Evolutionary conservation across 2,888 invertebrate species (phyloP), one percentile per base, ranked within the genome.

Genomic region (Andricus curvator): DNA sequence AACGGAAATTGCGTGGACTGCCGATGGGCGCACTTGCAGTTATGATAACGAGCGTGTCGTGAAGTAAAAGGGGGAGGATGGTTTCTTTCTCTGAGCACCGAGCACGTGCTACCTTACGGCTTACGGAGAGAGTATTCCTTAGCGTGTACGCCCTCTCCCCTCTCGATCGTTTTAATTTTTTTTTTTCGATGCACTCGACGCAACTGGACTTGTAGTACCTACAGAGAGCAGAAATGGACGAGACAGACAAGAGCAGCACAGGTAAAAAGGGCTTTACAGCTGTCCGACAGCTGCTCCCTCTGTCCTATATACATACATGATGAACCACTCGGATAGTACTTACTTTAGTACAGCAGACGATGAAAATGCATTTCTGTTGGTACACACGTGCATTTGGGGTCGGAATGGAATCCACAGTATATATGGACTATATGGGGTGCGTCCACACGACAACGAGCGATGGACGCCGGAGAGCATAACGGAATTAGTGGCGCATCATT

Each of bases 241-340:
- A 87, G 87, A 83, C 85, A 86, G 86, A 88, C 86, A 60, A 88
- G 83, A 88, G 89, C 92, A 88, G 84, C 88, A 89, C 92, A 92
- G 92, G 92, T 92, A 92, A 92, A 92, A 92, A 92, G 91, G 90
- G 89, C 90, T 90, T 88, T 90, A 91, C 92, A 92, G 92, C 92
- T 92, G 92, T 92, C 92, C 85, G 91, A 91, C 92, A 92, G 92
- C 92, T 92, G 92, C 92, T 90, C 91, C 88, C 89, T 90, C 89
- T 92, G 92, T 92, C 92, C 92, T 91, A 92, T 89, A 92, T 91
- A 91, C 91, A 91, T 91, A 88, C 88, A 85, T 86, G 90, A 92
- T 90, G 89, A 90, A 89, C 88, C 88, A 84, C 86, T 86, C 85
- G 86, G 84, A 81, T 81, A 74, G 74, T 33, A 60, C 56, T 51